Conservation (phyloP, 2,797 vertebrate genomes). For the Rhabdophis nuchalis region DNA sequence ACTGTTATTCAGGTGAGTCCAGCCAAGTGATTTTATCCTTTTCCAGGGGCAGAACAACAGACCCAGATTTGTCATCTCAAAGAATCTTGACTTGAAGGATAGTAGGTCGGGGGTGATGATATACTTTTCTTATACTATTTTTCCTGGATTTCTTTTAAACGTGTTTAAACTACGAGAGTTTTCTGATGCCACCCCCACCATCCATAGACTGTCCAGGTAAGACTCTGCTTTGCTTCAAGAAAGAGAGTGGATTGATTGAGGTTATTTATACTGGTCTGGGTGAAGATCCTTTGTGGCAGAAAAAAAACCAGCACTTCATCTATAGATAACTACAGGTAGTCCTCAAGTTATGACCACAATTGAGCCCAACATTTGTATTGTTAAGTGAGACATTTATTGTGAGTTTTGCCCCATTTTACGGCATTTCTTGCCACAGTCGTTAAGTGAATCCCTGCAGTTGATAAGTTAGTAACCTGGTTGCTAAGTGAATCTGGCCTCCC, state of each 20-base stretch:
- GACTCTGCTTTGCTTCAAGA: neutral
- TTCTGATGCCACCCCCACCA: neutral
- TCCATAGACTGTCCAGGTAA: neutral
- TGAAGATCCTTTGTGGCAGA: neutral
- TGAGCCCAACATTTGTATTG: too few species aligned
- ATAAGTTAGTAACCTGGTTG: too few species aligned
- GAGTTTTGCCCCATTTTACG: too few species aligned
- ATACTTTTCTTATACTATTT: neutral
- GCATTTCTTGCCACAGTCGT: too few species aligned
- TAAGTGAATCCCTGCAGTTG: too few species aligned
- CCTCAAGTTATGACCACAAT: too few species aligned
- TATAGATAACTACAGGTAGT: neutral
- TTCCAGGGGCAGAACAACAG: neutral
- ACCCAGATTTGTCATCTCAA: neutral
- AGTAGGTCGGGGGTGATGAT: rapidly evolving
- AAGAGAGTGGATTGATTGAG: neutral
- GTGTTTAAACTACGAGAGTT: neutral
- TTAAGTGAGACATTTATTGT: too few species aligned
- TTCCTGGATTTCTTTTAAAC: neutral
- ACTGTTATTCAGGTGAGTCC: neutral
- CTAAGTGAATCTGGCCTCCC: too few species aligned
- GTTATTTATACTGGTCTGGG: neutral
- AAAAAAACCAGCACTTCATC: neutral
- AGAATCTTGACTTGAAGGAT: neutral
- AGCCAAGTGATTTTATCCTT: neutral